These are phyloP conservation scores for Darevskia mixta DNA, from an alignment of 2,797 vertebrate genomes.

Conservation along the genomic window DNA sequence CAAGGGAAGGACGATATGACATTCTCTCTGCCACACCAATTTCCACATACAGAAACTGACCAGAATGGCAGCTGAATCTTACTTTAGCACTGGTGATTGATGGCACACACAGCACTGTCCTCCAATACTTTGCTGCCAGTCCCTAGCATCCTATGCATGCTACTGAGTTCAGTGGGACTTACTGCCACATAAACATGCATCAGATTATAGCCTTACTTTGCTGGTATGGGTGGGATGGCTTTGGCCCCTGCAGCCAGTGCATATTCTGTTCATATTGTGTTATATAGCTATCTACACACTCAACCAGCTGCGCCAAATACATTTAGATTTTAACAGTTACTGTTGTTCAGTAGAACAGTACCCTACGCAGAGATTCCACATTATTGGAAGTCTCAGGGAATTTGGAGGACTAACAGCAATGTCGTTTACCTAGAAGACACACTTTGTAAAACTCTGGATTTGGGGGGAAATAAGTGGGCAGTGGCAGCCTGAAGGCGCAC, in stretches of 20 bases:
- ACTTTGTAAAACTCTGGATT: background rate
- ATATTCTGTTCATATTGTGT: background rate
- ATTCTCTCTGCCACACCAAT: too few relatives aligned
- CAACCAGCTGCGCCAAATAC: background rate
- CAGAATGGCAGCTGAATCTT: too few relatives aligned
- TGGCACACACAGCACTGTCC: too few relatives aligned
- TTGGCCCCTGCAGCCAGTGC: background rate
- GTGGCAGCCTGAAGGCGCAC: background rate
- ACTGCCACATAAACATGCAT: background rate
- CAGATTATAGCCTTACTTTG: background rate
- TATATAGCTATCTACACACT: background rate
- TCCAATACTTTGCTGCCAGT: too few relatives aligned
- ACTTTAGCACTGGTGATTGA: too few relatives aligned
- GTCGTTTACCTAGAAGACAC: background rate
- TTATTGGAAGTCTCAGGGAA: background rate
- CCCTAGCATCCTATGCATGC: background rate
- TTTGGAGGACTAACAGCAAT: background rate
- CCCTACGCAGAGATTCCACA: background rate
- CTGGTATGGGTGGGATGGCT: background rate
- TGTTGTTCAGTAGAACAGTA: background rate
- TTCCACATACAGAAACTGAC: too few relatives aligned
- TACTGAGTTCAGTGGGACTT: background rate
- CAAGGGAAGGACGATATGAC: too few relatives aligned
- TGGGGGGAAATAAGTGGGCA: background rate
- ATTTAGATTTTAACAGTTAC: background rate